Evolutionary conservation across 1,140 invertebrate genomes (phyloP).

Genomic region (Polyergus mexicanus): DNA sequence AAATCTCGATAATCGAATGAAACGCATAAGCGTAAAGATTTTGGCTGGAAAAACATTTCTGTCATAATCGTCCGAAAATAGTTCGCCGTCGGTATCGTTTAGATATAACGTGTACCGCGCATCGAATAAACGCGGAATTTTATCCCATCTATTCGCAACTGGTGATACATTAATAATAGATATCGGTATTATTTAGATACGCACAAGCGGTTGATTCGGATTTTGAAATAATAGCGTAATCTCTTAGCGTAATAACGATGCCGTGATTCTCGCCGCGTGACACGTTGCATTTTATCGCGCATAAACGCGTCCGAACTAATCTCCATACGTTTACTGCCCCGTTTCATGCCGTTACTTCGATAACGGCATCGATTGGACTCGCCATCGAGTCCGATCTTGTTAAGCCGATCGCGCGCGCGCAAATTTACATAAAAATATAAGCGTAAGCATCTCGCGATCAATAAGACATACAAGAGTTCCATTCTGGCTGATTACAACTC

Average conservation of each 20-base stretch:
- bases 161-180: neutral
- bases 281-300: constrained; percentile 31
- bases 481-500: neutral
- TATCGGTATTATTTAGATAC: neutral
- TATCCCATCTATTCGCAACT: neutral
- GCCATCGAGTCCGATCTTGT: constrained; percentile 52
- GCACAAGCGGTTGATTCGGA: neutral
- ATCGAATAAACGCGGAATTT: constrained; percentile 11
- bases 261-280: neutral
- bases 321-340: constrained; percentile 36
- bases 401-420: constrained; percentile 46
- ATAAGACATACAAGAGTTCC: constrained; percentile 23
- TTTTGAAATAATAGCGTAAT: constrained; percentile 24
- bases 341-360: constrained; percentile 59
- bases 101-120: too few species aligned
- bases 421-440: constrained; percentile 44
- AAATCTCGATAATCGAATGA: neutral
- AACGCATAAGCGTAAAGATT: neutral
- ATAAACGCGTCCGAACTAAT: constrained; percentile 51
- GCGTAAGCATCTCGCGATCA: constrained; percentile 42
- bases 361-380: constrained; percentile 60
- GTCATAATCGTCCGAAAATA: neutral
- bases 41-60: neutral
- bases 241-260: constrained; percentile 19
- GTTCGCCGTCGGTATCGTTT: neutral